phyloP scores from a whole-genome alignment of 2,113 vertebrate species.

The Chaetodon auriga region DNA sequence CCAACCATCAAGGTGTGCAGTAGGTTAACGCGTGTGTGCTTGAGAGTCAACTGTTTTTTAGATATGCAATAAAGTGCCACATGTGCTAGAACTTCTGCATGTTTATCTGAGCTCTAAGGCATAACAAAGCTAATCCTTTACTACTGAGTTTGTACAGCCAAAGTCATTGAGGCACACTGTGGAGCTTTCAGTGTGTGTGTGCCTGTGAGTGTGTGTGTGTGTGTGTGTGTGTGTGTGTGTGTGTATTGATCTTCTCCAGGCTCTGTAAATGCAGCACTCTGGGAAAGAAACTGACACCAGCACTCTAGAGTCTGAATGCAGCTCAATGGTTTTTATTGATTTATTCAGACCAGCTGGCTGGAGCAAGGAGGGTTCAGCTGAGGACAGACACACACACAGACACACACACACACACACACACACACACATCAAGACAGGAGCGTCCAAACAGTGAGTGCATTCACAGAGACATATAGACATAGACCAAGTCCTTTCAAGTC shows the following conservation, averaged over 20 bases:
- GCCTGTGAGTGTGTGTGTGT: background rate
- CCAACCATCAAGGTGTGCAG: background rate
- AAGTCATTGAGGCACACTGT: constrained; percentile 4
- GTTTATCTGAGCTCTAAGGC: background rate
- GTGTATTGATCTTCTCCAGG: constrained; percentile 39
- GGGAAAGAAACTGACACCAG: constrained; percentile 60
- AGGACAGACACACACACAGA: constrained; percentile 30
- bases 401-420: background rate
- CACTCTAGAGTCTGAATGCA: constrained; percentile 58
- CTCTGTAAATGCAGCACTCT: constrained; percentile 50
- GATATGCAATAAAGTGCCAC: constrained; percentile 7
- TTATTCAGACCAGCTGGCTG: constrained; percentile 63
- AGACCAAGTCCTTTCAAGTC: background rate
- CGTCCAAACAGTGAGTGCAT: background rate
- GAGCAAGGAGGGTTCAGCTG: constrained; percentile 49
- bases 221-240: background rate
- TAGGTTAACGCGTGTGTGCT: constrained; percentile 1
- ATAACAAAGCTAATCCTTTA: constrained; percentile 17
- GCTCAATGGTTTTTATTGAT: constrained; percentile 69
- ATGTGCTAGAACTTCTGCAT: background rate
- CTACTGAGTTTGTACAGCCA: constrained; percentile 19
- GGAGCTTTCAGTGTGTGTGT: background rate
- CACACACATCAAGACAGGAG: background rate
- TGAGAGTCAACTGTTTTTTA: background rate
- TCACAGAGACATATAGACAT: background rate